phyloP scores from a whole-genome alignment of 2,113 vertebrate genomes.

The Bos taurus region DNA sequence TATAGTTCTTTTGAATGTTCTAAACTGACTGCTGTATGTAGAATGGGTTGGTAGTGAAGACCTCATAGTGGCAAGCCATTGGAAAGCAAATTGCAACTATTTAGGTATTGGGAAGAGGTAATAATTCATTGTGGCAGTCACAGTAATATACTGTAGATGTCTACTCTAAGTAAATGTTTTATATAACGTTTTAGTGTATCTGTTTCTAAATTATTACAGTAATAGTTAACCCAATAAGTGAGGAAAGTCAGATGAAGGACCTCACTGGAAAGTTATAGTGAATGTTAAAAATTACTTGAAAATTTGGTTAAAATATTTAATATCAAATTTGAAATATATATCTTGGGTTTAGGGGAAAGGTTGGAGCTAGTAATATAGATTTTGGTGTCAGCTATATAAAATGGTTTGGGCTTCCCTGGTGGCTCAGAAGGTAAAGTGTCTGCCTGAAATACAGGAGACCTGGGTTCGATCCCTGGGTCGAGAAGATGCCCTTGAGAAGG shows the following conservation, averaged over 20 bases:
- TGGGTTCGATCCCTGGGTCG: accelerated
- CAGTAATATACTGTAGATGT: not conserved
- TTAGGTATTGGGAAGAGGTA: not conserved
- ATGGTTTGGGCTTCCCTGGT: not conserved
- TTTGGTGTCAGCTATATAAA: not conserved
- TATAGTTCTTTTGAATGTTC: not conserved
- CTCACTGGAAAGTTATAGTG: not conserved
- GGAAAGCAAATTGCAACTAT: not conserved
- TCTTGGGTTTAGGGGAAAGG: not conserved
- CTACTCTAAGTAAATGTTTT: not conserved
- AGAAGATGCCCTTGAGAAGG: not conserved
- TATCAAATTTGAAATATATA: slow-evolving; percentile 8
- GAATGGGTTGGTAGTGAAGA: not conserved
- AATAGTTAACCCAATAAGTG: not conserved
- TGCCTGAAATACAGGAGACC: not conserved
- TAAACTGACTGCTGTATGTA: not conserved
- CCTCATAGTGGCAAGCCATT: not conserved
- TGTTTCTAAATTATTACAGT: slow-evolving; percentile 2
- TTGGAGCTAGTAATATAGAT: slow-evolving; percentile 1
- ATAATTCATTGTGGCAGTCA: not conserved
- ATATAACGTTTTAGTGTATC: not conserved
- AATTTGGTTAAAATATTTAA: not conserved
- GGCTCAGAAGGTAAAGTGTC: not conserved
- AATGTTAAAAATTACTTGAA: not conserved
- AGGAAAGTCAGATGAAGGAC: not conserved